Evolutionary conservation across 1,140 invertebrate genomes (phyloP), one percentile per base, ranked within the genome.

Genomic region (Leptopilina clavipes): DNA sequence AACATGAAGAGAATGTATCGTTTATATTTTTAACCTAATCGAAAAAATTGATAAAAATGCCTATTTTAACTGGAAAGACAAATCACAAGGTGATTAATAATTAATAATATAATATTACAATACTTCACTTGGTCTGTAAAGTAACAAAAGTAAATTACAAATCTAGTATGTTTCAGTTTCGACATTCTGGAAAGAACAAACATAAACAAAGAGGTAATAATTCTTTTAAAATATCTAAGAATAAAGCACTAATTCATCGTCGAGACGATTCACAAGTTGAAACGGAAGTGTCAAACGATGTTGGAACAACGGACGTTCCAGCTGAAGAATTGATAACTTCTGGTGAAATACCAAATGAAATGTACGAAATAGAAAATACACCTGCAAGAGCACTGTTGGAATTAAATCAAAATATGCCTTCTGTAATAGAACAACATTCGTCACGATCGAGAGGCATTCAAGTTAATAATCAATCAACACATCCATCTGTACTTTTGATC

Each of bases 311-410:
- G 10, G 56, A 86, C 11, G 78, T 74, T 17, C 81, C 80, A 7
- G 80, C 76, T 25, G 85, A 87, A 19, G 76, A 81, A 71, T 85
- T 86, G 82, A 59, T 84, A 75, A 86, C 85, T 9, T 9, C 76
- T 18, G 86, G 83, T 8, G 82, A 82, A 76, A 81, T 84, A 44
- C 82, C 85, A 52, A 82, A 76, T 5, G 77, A 81, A 75, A 82
- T 86, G 84, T 86, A 80, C 72, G 77, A 87, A 6, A n/a, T 86
- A 3, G 84, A 83, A 5, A 81, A 84, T 25, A 81, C 80, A 6
- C 1, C 17, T 17, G 3, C 37, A 17, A 1, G 1, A 17, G 18
- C 40, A 52, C 17, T 48, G 59, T 12, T 74, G 70, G 22, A 43
- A 65, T 75, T 71, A 25, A 3, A 45, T 6, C 12, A 76, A 70